These are phyloP conservation scores for Mormyrus lacerda DNA, from an alignment of 2,113 vertebrate genomes.

Conservation along the genomic window DNA sequence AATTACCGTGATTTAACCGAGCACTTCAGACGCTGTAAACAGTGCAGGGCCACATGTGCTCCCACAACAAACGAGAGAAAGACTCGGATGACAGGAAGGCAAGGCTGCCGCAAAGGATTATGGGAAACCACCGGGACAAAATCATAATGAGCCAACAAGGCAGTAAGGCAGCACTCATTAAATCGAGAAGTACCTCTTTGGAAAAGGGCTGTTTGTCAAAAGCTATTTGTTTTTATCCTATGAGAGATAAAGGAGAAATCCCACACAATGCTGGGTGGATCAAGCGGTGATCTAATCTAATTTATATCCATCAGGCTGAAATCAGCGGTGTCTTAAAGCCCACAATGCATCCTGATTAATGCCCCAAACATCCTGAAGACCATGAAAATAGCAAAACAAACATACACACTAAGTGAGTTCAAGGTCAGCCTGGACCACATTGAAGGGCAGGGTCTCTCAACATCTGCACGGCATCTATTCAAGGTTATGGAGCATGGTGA, in stretches of 20 bases:
- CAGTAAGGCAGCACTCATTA: background rate
- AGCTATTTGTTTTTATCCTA: background rate
- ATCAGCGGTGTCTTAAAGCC: slow-evolving; percentile 1
- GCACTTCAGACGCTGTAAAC: background rate
- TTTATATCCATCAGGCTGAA: background rate
- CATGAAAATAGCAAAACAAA: background rate
- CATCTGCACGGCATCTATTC: background rate
- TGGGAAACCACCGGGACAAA: background rate
- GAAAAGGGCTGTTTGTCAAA: background rate
- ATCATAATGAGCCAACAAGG: background rate
- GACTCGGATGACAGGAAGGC: background rate
- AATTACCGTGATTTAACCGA: background rate
- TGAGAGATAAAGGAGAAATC: background rate
- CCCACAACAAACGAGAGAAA: background rate
- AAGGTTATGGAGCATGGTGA: background rate
- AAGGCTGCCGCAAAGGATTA: background rate
- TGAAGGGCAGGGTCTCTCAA: background rate
- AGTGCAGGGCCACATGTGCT: background rate
- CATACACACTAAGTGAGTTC: background rate
- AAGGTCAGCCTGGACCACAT: background rate
- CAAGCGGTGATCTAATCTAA: background rate
- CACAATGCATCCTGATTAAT: background rate
- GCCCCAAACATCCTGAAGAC: background rate
- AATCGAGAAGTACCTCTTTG: background rate
- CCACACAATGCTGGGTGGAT: background rate